phyloP scores from a whole-genome alignment of 2,797 vertebrate species.

The Hippocampus kuda region DNA sequence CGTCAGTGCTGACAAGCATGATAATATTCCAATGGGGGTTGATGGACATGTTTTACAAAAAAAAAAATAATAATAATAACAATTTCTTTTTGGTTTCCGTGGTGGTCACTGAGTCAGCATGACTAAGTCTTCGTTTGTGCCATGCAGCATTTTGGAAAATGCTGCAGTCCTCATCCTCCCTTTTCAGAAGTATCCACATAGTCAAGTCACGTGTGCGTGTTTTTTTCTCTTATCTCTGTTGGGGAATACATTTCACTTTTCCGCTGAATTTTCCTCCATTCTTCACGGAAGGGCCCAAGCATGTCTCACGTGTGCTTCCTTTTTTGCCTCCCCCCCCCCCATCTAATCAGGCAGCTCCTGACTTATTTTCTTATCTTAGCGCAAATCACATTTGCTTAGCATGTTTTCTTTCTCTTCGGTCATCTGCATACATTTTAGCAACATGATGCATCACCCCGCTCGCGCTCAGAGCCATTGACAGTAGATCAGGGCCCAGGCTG shows the following conservation, averaged over 20 bases:
- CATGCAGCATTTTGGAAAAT: constrained; percentile 10
- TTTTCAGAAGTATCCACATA: neutral
- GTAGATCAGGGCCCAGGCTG: constrained; percentile 31
- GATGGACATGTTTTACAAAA: constrained; percentile 9
- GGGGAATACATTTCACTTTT: neutral
- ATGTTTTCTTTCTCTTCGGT: constrained; percentile 15
- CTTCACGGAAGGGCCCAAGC: neutral
- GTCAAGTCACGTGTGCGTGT: neutral
- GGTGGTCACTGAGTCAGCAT: constrained; percentile 42
- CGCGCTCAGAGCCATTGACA: constrained; percentile 8
- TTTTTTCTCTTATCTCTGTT: neutral
- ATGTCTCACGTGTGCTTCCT: neutral
- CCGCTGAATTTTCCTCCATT: neutral
- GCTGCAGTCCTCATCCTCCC: neutral
- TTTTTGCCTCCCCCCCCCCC: constrained; percentile 1
- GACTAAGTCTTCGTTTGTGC: constrained; percentile 27
- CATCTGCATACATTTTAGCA: constrained; percentile 19
- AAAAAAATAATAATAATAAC: neutral
- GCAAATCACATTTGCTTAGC: neutral
- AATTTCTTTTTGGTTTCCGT: constrained; percentile 8
- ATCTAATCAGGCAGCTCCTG: constrained; percentile 14
- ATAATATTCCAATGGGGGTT: constrained; percentile 22
- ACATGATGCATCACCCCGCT: constrained; percentile 15
- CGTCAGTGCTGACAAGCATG: constrained; percentile 30
- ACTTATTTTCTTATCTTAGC: constrained; percentile 14